Evolutionary conservation across 2,888 invertebrate genomes (phyloP).

Genomic region (Ophonus ardosiacus): DNA sequence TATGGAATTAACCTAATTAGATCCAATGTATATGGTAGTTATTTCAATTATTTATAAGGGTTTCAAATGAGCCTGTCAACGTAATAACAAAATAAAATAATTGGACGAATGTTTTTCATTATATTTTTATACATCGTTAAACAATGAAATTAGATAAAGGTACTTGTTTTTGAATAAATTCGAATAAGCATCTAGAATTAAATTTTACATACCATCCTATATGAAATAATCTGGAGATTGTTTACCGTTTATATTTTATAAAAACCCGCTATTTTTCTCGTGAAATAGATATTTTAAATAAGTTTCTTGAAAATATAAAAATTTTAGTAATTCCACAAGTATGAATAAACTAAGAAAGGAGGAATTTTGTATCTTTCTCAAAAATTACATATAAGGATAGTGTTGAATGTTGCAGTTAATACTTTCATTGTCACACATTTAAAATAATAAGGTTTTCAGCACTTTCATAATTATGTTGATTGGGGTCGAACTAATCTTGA

Average conservation of each 20-base stretch:
- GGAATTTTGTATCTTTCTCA: not conserved
- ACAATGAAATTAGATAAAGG: not conserved
- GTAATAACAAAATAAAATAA: not conserved
- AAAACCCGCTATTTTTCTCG: too few species aligned
- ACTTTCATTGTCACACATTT: not conserved
- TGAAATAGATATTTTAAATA: too few species aligned
- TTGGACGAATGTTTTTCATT: not conserved
- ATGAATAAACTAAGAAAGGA: too few species aligned
- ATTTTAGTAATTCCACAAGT: too few species aligned
- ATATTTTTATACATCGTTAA: not conserved
- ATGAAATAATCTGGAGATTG: too few species aligned
- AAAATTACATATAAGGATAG: not conserved
- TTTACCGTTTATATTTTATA: too few species aligned
- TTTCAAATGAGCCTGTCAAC: not conserved
- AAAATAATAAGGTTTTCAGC: not conserved
- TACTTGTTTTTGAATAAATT: not conserved
- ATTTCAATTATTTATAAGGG: not conserved
- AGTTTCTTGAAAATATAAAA: too few species aligned
- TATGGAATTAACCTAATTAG: not conserved
- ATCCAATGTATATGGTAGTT: not conserved
- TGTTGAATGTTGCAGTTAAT: not conserved
- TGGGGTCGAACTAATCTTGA: not conserved
- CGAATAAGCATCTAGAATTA: too few species aligned
- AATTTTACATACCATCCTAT: too few species aligned
- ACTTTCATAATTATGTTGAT: not conserved